phyloP scores from a whole-genome alignment of 2,888 invertebrate species.

The Hypomecis atomaria region DNA sequence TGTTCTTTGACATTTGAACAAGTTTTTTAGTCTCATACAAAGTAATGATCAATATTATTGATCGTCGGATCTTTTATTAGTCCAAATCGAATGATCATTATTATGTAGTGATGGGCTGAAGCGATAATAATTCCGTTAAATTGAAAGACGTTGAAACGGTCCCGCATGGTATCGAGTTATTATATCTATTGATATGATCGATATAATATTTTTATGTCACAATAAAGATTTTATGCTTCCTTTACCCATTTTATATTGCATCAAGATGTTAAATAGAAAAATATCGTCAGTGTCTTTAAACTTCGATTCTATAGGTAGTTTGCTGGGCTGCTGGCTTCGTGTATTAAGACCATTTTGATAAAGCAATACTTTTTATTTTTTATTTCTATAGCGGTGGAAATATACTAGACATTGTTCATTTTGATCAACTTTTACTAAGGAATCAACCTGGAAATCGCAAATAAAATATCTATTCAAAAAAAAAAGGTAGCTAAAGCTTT shows the following conservation, averaged over 20 bases:
- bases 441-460: too few relatives aligned
- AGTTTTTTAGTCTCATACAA: not conserved
- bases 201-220: conserved; percentile 18
- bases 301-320: too few relatives aligned
- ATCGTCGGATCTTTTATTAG: conserved; percentile 1
- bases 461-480: too few relatives aligned
- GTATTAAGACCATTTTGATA: too few relatives aligned
- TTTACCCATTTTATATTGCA: conserved; percentile 5
- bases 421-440: too few relatives aligned
- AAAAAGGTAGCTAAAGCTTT: too few relatives aligned
- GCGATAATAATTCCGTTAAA: conserved; percentile 17
- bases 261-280: conserved; percentile 7
- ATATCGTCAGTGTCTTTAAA: too few relatives aligned
- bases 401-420: too few relatives aligned
- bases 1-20: not conserved
- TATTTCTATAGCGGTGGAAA: too few relatives aligned
- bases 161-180: conserved; percentile 25
- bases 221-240: conserved; percentile 25
- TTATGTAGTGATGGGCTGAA: conserved; percentile 33
- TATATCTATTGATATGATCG: conserved; percentile 28
- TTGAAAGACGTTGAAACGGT: conserved; percentile 43
- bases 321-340: too few relatives aligned
- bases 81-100: conserved; percentile 11
- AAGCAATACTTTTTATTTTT: too few relatives aligned
- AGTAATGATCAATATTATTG: not conserved